phyloP scores from a whole-genome alignment of 2,797 vertebrate genomes.

The Ctenopoma multispine region DNA sequence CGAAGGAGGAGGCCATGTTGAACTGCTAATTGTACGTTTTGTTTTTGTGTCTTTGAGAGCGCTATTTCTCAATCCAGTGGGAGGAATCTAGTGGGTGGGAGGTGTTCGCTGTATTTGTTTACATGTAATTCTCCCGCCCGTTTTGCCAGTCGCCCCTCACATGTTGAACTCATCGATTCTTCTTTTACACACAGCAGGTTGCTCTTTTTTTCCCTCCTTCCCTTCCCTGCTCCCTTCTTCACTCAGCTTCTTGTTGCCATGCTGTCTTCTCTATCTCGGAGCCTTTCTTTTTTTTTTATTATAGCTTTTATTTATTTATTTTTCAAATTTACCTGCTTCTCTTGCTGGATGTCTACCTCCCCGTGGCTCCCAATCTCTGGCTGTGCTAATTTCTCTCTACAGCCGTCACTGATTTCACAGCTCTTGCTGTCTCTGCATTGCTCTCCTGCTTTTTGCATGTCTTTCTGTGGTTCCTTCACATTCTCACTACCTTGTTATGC shows the following conservation, averaged over 20 bases:
- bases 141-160: conserved; percentile 37
- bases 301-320: conserved; percentile 11
- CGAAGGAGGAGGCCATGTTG: conserved; percentile 44
- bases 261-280: conserved; percentile 14
- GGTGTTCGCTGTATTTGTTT: conserved; percentile 67
- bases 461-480: conserved; percentile 54
- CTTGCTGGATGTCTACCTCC: conserved; percentile 42
- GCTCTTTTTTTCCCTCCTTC: background rate
- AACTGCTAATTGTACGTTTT: conserved; percentile 60
- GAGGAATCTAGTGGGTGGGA: conserved; percentile 50
- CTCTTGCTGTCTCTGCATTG: conserved; percentile 53
- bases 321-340: conserved; percentile 27
- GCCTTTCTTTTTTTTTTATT: conserved; percentile 16
- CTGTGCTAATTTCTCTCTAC: conserved; percentile 66
- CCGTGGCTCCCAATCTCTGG: conserved; percentile 45
- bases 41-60: conserved; percentile 34
- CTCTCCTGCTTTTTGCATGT: conserved; percentile 36
- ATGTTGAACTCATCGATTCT: conserved; percentile 51
- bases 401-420: conserved; percentile 62
- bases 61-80: conserved; percentile 42
- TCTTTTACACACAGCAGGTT: conserved; percentile 39
- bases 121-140: conserved; percentile 52
- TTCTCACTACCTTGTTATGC: conserved; percentile 59
- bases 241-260: conserved; percentile 38
- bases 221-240: conserved; percentile 5